Evolutionary conservation across 2,113 vertebrate genomes (phyloP), one percentile per base, ranked within the genome.

Genomic region (Megaleporinus macrocephalus): DNA sequence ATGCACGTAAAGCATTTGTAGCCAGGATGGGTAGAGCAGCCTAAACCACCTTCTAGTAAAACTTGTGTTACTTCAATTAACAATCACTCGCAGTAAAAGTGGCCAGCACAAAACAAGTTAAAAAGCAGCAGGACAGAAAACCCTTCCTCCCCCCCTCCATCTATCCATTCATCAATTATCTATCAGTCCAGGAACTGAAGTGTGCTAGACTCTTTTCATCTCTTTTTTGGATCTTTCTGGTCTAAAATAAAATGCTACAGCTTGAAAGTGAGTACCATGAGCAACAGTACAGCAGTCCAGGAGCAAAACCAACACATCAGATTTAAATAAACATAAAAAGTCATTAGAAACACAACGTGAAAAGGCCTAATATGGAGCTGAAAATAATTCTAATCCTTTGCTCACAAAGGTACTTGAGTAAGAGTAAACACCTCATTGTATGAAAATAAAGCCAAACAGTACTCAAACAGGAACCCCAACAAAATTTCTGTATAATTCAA

Each of bases 1-100:
- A 78, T 82, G 78, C 26, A 75, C 53, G 57, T 59, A 33, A 10
- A 84, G 36, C 73, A 7, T 22, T 55, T 55, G 22, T 22, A 6
- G 14, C 18, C 20, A 22, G 53, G 22, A 18, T 61, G 57, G 57
- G 57, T 26, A 26, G 57, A 15, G 57, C 57, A 61, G 57, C 4
- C 24, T 61, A 61, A 59, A 6, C 55, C 11, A 24, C 18, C 55
- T n/a, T 59, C 55, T 22, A 59, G 55, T 59, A 9, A 59, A 59
- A 59, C 5, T 24, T 5, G 15, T 57, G 55, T 26, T 61, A 61
- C n/a, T 61, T 26, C 57, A 61, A 11, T 10, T 2, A 11, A 61
- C 1, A 26, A 22, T 55, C 5, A 55, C 53, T 22, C 53, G 20
- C 22, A 3, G 16, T 22, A 55, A 55, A 55, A 22, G 20, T 55